Conservation (phyloP, 2,113 vertebrate genomes). For the Herpailurus yagouaroundi region DNA sequence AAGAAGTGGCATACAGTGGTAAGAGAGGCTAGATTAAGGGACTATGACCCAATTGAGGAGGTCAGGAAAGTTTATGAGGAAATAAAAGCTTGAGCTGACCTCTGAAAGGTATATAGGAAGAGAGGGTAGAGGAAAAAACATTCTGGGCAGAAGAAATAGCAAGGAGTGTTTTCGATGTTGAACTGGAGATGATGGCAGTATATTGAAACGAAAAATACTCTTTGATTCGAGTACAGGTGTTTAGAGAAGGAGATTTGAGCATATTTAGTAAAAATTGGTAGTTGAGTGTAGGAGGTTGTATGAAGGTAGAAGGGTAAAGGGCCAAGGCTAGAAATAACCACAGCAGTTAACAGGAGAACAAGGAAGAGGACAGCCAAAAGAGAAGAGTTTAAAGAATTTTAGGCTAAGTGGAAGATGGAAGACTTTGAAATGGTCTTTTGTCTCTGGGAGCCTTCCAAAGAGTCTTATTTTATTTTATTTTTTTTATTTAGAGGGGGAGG, state of each 20-base stretch:
- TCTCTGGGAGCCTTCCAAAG: not conserved
- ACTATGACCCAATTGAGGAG: not conserved
- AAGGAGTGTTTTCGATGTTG: not conserved
- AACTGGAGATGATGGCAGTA: not conserved
- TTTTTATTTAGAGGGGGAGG: not conserved
- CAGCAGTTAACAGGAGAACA: not conserved
- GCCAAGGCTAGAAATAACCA: not conserved
- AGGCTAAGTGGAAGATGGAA: not conserved
- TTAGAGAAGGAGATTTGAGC: not conserved
- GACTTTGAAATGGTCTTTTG: not conserved
- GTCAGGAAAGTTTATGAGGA: not conserved
- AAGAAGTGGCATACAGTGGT: not conserved
- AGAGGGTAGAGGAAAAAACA: not conserved
- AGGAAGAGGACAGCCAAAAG: not conserved
- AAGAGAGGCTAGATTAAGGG: slow-evolving; percentile 10
- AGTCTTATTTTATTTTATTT: not conserved
- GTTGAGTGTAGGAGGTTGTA: not conserved
- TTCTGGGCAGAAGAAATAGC: not conserved
- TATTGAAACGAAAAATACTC: not conserved
- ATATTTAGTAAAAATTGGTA: not conserved
- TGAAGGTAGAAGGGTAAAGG: not conserved
- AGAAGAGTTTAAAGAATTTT: not conserved
- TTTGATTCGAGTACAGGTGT: not conserved
- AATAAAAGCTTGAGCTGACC: not conserved
- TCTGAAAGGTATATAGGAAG: slow-evolving; percentile 6